Conservation (phyloP, 2,797 vertebrate genomes). For the Florisuga fusca region DNA sequence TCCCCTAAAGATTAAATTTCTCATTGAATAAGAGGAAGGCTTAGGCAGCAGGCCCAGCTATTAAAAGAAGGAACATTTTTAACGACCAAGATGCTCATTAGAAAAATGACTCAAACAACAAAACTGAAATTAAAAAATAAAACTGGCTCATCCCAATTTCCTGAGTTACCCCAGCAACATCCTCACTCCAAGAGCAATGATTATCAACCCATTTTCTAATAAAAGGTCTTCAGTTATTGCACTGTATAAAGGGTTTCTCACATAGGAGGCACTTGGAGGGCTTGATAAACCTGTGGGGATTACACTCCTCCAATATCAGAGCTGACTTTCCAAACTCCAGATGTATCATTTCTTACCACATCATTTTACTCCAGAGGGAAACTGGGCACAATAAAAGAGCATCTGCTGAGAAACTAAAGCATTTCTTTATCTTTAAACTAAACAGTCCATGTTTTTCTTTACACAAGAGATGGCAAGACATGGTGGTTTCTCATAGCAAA, state of each 20-base stretch:
- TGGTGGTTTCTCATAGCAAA: background rate
- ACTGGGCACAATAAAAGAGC: background rate
- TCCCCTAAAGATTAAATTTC: background rate
- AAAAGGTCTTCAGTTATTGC: background rate
- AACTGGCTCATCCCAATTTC: background rate
- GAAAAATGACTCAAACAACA: conserved; percentile 7
- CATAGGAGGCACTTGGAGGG: background rate
- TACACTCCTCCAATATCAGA: background rate
- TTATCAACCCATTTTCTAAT: background rate
- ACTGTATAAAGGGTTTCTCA: background rate
- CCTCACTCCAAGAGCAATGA: background rate
- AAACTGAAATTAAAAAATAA: conserved; percentile 9
- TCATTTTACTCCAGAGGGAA: background rate
- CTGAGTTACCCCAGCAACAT: background rate
- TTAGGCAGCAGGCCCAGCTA: background rate
- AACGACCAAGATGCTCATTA: background rate
- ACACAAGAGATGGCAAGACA: background rate
- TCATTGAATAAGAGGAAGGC: background rate
- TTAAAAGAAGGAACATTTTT: background rate
- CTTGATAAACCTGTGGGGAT: background rate
- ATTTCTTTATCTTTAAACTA: background rate
- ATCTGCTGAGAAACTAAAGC: background rate
- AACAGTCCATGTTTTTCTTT: background rate
- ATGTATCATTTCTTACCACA: background rate
- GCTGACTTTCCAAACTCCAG: background rate